Evolutionary conservation across 1,140 invertebrate genomes (phyloP), one percentile per base, ranked within the genome.

Genomic region (Leucophenga varia): DNA sequence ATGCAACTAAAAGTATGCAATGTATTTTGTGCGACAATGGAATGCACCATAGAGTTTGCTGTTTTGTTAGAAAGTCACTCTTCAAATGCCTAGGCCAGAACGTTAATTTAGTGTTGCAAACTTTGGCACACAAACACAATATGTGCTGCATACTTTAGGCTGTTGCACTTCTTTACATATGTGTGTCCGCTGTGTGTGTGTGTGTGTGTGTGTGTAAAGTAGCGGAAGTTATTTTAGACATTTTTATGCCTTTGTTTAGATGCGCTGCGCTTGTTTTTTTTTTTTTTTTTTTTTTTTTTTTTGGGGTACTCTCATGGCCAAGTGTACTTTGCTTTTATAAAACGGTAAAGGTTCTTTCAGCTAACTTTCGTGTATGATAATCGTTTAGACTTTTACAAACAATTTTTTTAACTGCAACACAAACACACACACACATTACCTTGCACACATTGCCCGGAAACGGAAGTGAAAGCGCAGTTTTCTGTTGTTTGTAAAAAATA

Each of bases 401-500:
- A 56, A 47, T 53, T 52, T 49, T 50, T 28, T 12, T 28, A 28
- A 28, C 25, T 31, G 20, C 14, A 21, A 17, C 36, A 17, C 31
- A 17, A 22, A 6, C 30, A 22, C 36, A 31, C 20, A 42, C 36
- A 12, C 12, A 14, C 17, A 17, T 20, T 36, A 40, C 54, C 34
- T 18, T 25, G 25, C 32, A 46, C 32, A 46, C 22, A 6, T 36
- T 44, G 44, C 31, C 47, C 57, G 57, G 57, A 59, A 57, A 41
- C 57, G 57, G 57, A 59, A 59, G 57, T 59, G 51, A 59, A 57
- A 59, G 57, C 57, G 54, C 57, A 59, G 57, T 59, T 59, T 57
- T 54, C 54, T 59, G 57, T 49, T 54, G 54, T 50, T 47, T 34
- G 21, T 25, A 46, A 44, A 35, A 44, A 31, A n/a, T n/a, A n/a